Conservation (phyloP, 2,797 vertebrate genomes). For the Podargus strigoides region DNA sequence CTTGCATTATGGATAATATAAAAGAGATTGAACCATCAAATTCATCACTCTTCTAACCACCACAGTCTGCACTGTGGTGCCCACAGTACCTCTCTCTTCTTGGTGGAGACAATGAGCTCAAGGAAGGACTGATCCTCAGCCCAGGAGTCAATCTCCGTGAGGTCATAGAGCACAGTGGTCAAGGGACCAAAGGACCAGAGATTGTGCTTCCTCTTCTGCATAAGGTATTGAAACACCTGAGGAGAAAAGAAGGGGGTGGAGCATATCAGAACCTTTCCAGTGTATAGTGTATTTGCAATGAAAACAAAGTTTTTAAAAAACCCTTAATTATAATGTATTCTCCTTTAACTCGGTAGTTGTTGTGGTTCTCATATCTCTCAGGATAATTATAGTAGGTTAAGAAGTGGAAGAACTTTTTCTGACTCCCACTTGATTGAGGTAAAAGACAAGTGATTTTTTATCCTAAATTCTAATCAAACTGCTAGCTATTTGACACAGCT, state of each 20-base stretch:
- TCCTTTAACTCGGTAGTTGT: not conserved
- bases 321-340: not conserved
- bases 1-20: not conserved
- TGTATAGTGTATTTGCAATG: not conserved
- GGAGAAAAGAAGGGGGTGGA: not conserved
- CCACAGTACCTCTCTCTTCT: conserved; percentile 82
- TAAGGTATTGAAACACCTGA: conserved; percentile 91
- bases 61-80: not conserved
- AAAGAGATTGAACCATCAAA: not conserved
- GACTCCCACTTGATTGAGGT: not conserved
- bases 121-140: conserved; percentile 88
- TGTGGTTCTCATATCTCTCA: not conserved
- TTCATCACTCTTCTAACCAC: not conserved
- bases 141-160: conserved; percentile 94
- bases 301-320: not conserved
- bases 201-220: conserved; percentile 84
- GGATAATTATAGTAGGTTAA: not conserved
- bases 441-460: not conserved
- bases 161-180: conserved; percentile 88
- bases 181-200: conserved; percentile 89
- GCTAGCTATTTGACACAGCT: not conserved
- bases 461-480: not conserved
- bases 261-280: not conserved
- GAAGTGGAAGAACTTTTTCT: not conserved
- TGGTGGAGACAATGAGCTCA: conserved; percentile 87